phyloP scores from a whole-genome alignment of 1,140 invertebrate species.

The Laupala kohalensis region DNA sequence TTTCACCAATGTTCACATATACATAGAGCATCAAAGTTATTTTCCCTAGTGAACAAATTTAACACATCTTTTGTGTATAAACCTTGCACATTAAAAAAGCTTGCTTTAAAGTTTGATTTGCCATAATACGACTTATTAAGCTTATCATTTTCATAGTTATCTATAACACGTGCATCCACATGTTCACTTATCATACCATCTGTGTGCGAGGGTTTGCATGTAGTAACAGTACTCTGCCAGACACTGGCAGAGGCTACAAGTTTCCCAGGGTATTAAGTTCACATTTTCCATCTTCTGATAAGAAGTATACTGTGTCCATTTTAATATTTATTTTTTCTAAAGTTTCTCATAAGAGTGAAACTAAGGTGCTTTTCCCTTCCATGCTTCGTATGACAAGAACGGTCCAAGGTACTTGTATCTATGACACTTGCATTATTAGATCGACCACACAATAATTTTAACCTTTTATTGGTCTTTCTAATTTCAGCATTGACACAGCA shows the following conservation, averaged over 20 bases:
- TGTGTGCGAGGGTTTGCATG: no score
- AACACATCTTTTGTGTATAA: neutral
- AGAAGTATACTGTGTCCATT: neutral
- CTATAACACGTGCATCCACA: no score
- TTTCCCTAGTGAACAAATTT: neutral
- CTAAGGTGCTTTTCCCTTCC: no score
- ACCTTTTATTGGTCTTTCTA: conserved; percentile 6
- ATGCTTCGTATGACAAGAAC: conserved; percentile 7
- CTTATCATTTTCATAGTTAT: no score
- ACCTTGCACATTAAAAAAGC: neutral
- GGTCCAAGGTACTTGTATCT: conserved; percentile 6
- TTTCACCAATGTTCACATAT: neutral
- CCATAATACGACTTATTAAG: neutral
- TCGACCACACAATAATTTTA: neutral
- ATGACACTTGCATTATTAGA: conserved; percentile 7
- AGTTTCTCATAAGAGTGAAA: conserved; percentile 8
- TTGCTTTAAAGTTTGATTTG: neutral
- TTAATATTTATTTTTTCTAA: neutral
- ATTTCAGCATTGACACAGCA: conserved; percentile 11
- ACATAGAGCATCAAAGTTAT: neutral
- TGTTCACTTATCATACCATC: no score
- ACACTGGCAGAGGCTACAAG: neutral
- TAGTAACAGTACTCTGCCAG: no score
- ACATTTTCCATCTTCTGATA: neutral
- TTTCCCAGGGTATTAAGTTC: neutral